phyloP scores from a whole-genome alignment of 1,140 invertebrate species.

The Rhagoletis pomonella region DNA sequence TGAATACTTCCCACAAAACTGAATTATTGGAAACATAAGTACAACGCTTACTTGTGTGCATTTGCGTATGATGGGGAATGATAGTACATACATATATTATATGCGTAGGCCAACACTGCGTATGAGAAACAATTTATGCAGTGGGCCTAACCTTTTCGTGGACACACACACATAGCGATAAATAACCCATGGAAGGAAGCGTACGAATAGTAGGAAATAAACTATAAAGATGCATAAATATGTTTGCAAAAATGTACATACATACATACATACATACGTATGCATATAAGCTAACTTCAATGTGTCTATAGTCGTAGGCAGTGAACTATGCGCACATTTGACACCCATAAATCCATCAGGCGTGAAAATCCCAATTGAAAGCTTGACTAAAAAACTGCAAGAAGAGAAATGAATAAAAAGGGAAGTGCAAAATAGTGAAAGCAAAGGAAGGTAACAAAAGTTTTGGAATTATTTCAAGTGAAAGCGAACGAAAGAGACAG shows the following conservation, averaged over 20 bases:
- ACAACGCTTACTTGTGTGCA: too few species aligned
- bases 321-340: background rate
- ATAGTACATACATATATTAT: background rate
- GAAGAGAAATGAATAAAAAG: background rate
- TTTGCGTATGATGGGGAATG: too few species aligned
- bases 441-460: background rate
- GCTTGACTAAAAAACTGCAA: background rate
- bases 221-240: background rate
- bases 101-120: background rate
- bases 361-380: slow-evolving; percentile 33
- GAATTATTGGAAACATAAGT: background rate
- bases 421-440: background rate
- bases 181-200: background rate
- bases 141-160: background rate
- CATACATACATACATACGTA: background rate
- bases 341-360: slow-evolving; percentile 39
- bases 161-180: background rate
- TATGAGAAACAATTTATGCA: slow-evolving; percentile 22
- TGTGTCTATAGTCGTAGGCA: background rate
- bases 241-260: too few species aligned
- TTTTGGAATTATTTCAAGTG: too few species aligned
- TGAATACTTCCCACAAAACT: background rate
- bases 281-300: background rate
- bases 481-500: background rate
- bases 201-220: background rate